Evolutionary conservation across 2,888 invertebrate genomes (phyloP), one percentile per base, ranked within the genome.

Genomic region (Halocaridina rubra): DNA sequence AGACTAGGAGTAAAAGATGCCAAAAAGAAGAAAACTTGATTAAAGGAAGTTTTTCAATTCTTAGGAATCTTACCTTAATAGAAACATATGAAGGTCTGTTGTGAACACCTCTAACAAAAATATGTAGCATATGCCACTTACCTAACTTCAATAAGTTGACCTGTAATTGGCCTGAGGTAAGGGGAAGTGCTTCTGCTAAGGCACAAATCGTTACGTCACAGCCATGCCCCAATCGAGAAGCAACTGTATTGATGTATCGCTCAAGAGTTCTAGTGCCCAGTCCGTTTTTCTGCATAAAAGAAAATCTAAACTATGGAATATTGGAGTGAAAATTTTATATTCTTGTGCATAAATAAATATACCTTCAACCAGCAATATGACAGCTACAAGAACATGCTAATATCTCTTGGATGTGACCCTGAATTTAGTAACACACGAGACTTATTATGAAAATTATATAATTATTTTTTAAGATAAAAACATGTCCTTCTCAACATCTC

Each of bases 131-230:
- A 3, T 1, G 16, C n/a, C n/a, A 10, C 76, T 80, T 59, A 87
- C 87, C 82, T 13, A 85, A 74, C 33, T 80, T 82, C 1, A 85
- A 82, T 1, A 87, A 72, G 53, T 53, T 81, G 27, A 81, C 80
- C 64, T 85, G 85, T 2, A 76, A 71, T 19, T 74, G 77, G 3
- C 85, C 81, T n/a, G 81, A 78, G 19, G 81, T 77, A 16, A 46
- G 67, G 33, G 87, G 85, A 53, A 87, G 61, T 1, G 79, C 75
- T 27, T 85, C 81, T n/a, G 87, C 87, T 10, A 87, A 32, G 53
- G 87, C 85, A 76, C 85, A 82, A 5, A 87, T 19, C 13, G 85
- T 82, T 13, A 87, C 77, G 46, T 87, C 87, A 77, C 87, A 87
- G 2, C 87, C 85, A 10, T 76, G 74, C 4, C 84, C 87, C 0